These are phyloP conservation scores for Prunella strophiata DNA, from an alignment of 2,797 vertebrate species.

Conservation along the genomic window DNA sequence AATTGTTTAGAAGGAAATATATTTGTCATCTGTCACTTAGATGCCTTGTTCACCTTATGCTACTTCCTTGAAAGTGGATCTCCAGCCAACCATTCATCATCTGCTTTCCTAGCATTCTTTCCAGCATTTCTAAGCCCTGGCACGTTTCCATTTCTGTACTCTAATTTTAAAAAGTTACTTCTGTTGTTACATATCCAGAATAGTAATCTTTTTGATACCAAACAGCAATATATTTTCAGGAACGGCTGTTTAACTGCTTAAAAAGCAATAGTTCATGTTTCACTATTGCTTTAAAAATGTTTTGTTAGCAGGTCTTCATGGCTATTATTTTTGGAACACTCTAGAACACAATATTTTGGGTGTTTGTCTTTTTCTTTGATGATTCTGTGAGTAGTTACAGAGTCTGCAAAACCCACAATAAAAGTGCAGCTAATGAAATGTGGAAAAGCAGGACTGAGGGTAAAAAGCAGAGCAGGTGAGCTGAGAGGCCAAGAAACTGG, in stretches of 20 bases:
- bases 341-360: not conserved
- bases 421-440: not conserved
- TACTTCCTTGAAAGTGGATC: not conserved
- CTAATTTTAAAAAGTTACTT: not conserved
- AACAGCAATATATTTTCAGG: not conserved
- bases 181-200: not conserved
- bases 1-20: not conserved
- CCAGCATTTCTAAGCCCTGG: not conserved
- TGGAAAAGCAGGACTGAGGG: not conserved
- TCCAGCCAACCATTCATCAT: not conserved
- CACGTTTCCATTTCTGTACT: not conserved
- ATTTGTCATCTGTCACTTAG: not conserved
- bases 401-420: not conserved
- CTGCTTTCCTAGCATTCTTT: not conserved
- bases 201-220: not conserved
- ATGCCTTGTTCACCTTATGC: not conserved
- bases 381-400: not conserved
- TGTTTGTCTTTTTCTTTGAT: not conserved
- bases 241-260: not conserved
- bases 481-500: not conserved
- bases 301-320: not conserved
- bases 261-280: not conserved
- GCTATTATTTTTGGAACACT: not conserved
- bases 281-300: not conserved
- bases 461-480: conserved; percentile 29